phyloP scores from a whole-genome alignment of 2,113 vertebrate genomes.

The Bos indicus region DNA sequence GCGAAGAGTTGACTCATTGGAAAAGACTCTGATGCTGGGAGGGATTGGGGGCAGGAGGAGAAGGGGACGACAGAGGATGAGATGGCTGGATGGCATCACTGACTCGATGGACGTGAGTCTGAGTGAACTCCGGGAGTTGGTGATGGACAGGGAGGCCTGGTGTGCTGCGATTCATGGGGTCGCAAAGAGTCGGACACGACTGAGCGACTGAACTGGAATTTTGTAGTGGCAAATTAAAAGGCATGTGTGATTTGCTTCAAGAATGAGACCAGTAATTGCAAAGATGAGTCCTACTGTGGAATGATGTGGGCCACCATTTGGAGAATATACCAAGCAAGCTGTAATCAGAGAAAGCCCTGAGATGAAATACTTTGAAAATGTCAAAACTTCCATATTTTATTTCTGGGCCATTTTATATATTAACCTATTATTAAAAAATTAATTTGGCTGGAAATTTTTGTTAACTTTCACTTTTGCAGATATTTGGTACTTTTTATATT shows the following conservation, averaged over 20 bases:
- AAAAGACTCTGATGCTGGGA: too few species aligned
- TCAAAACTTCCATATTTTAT: background rate
- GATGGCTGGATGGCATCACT: too few species aligned
- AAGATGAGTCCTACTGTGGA: background rate
- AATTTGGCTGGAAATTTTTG: background rate
- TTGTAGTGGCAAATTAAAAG: background rate
- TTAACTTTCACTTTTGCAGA: background rate
- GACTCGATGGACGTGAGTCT: accelerated
- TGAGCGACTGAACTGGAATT: background rate
- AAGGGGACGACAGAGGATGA: too few species aligned
- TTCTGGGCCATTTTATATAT: background rate
- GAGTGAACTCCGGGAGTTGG: too few species aligned
- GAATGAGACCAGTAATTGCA: background rate
- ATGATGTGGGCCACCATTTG: background rate
- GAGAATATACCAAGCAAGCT: background rate
- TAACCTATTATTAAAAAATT: background rate
- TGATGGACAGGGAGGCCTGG: too few species aligned
- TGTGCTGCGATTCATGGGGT: too few species aligned
- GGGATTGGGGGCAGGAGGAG: too few species aligned
- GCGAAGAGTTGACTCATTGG: too few species aligned
- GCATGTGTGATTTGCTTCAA: background rate
- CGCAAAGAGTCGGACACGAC: too few species aligned
- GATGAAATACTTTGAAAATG: background rate
- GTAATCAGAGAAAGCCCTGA: background rate
- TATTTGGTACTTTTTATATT: background rate